Conservation (phyloP, 2,888 invertebrate genomes). For the Cantharis flavilabris region DNA sequence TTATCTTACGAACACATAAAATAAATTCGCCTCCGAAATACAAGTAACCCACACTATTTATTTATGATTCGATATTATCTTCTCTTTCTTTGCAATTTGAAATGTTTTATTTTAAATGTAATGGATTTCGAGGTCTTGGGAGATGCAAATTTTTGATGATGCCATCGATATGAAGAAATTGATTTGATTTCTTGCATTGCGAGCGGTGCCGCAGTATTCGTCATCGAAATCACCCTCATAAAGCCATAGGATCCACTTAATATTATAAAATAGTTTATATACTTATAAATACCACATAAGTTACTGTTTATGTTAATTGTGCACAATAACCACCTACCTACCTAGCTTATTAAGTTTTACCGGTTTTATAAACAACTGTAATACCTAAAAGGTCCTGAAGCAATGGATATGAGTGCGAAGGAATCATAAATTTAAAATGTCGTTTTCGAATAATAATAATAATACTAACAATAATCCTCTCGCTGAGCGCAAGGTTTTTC, state of each 20-base stretch:
- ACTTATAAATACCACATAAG: constrained; percentile 19
- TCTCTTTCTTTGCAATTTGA: background rate
- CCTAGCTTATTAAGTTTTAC: constrained; percentile 14
- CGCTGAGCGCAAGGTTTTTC: constrained; percentile 7
- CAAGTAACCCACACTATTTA: constrained; percentile 14
- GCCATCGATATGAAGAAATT: background rate
- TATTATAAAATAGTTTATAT: constrained; percentile 5
- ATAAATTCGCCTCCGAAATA: constrained; percentile 19
- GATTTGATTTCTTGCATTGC: background rate
- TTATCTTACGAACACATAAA: constrained; percentile 12
- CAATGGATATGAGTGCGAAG: constrained; percentile 13
- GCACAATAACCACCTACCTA: constrained; percentile 17
- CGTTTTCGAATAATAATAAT: constrained; percentile 10
- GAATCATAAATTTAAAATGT: constrained; percentile 15
- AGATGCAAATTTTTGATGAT: background rate
- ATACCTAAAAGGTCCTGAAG: background rate
- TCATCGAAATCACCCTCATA: background rate
- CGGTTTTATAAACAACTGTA: constrained; percentile 18
- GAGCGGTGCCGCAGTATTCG: background rate
- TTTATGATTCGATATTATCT: constrained; percentile 13
- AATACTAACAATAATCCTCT: constrained; percentile 5
- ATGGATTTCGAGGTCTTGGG: background rate
- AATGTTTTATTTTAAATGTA: background rate
- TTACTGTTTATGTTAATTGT: constrained; percentile 21
- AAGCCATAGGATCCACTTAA: background rate